A percentile compares a stretch with the other conserved stretches of the same genome.
phyloP scores from a whole-genome alignment of 2,113 vertebrate species.

The Ammodytes marinus region DNA sequence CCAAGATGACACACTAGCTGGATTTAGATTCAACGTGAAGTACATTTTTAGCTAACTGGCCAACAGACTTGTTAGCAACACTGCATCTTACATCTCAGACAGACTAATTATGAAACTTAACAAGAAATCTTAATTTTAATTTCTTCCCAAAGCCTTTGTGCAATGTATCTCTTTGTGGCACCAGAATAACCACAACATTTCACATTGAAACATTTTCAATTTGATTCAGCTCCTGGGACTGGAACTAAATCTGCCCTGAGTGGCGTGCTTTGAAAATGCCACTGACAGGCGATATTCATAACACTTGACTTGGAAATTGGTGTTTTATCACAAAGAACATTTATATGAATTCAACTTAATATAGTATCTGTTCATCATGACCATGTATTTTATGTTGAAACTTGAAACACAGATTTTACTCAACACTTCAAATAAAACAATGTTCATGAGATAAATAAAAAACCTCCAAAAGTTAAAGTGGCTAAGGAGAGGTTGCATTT shows the following conservation, averaged over 20 bases:
- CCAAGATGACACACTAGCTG: slow-evolving; percentile 28
- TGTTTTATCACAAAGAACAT: neutral
- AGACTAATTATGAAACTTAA: neutral
- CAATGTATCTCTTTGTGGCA: neutral
- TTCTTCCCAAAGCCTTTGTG: neutral
- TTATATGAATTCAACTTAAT: neutral
- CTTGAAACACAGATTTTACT: neutral
- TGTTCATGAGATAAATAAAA: neutral
- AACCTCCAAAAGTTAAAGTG: neutral
- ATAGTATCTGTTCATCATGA: neutral
- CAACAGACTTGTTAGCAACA: slow-evolving; percentile 3
- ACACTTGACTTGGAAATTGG: neutral
- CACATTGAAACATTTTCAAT: neutral
- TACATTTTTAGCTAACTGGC: slow-evolving; percentile 23
- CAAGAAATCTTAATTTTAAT: neutral
- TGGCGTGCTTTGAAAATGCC: neutral
- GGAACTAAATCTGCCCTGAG: neutral
- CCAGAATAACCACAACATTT: neutral
- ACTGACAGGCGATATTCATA: neutral
- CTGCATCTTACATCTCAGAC: slow-evolving; percentile 10
- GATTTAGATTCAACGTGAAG: slow-evolving; percentile 24
- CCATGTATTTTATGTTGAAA: neutral
- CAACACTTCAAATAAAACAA: neutral
- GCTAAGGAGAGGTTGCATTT: neutral
- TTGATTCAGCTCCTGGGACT: neutral